phyloP scores from a whole-genome alignment of 2,797 vertebrate species.

The Gadopsis bispinosus region DNA sequence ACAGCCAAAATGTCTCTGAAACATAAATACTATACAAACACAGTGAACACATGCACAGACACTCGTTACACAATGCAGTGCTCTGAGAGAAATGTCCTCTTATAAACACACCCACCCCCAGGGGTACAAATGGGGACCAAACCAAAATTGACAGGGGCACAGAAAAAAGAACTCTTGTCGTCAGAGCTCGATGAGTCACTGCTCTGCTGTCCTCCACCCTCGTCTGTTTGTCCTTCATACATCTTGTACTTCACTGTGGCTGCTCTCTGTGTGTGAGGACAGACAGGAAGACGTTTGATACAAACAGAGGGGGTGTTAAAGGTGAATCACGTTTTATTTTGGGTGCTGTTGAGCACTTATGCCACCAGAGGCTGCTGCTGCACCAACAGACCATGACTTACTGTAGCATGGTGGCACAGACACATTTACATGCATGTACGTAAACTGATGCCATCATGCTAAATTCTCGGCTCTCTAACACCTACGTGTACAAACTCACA shows the following conservation, averaged over 20 bases:
- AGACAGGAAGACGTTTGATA: slow-evolving; percentile 13
- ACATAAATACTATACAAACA: slow-evolving; percentile 28
- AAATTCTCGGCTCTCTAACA: slow-evolving; percentile 38
- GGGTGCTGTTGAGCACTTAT: slow-evolving; percentile 14
- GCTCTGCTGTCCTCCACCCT: slow-evolving; percentile 50
- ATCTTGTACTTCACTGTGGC: slow-evolving; percentile 71
- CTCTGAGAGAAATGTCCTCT: slow-evolving; percentile 34
- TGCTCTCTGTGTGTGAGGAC: slow-evolving; percentile 76
- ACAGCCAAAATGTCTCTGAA: slow-evolving; percentile 11
- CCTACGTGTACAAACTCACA: slow-evolving; percentile 86
- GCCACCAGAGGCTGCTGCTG: slow-evolving; percentile 68
- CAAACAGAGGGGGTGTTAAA: slow-evolving; percentile 7
- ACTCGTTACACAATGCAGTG: slow-evolving; percentile 37
- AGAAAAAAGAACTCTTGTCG: slow-evolving; percentile 39
- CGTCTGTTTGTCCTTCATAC: slow-evolving; percentile 45
- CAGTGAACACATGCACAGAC: slow-evolving; percentile 31
- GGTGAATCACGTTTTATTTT: neutral
- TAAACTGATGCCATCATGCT: slow-evolving; percentile 15
- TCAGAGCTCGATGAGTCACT: slow-evolving; percentile 74
- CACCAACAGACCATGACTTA: neutral
- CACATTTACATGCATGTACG: slow-evolving; percentile 6
- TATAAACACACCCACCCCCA: slow-evolving; percentile 38
- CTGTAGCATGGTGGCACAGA: neutral
- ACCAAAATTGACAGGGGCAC: slow-evolving; percentile 48
- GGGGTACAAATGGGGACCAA: slow-evolving; percentile 42